Percentiles rank a stretch among this genome's conserved stretches.
phyloP scores from a whole-genome alignment of 1,140 invertebrate genomes.

The Dufourea novaeangliae region DNA sequence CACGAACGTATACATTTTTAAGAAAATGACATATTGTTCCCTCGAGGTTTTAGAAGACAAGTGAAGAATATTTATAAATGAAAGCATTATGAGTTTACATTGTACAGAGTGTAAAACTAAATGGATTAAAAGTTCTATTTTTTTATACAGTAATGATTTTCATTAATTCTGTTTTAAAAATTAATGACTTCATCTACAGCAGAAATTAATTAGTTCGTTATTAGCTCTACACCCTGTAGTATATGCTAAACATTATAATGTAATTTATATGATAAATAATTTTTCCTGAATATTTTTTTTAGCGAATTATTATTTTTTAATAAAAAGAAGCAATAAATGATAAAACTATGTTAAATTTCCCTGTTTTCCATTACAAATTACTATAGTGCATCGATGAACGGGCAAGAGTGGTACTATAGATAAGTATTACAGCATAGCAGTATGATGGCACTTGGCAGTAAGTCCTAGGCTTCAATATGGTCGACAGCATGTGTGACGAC shows the following conservation, averaged over 20 bases:
- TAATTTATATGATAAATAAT: not conserved
- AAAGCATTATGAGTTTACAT: not conserved
- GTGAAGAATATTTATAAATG: not conserved
- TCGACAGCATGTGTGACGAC: slow-evolving; percentile 81
- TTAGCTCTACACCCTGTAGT: not conserved
- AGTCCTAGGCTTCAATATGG: slow-evolving; percentile 33
- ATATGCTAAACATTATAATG: not conserved
- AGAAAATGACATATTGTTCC: slow-evolving; percentile 71
- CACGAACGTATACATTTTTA: slow-evolving; percentile 80
- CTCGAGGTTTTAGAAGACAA: slow-evolving; percentile 9
- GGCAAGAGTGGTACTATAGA: not conserved
- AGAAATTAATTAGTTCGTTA: not conserved
- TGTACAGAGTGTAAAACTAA: not conserved
- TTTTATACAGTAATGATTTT: not conserved
- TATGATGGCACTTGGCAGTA: not conserved
- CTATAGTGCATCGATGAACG: not conserved
- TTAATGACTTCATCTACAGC: not conserved
- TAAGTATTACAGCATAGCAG: not conserved
- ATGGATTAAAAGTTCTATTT: not conserved
- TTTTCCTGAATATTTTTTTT: slow-evolving; percentile 6
- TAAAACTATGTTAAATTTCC: not conserved
- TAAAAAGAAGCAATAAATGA: slow-evolving; percentile 9
- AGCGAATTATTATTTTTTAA: slow-evolving; percentile 37
- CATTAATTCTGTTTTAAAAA: not conserved
- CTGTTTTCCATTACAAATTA: not conserved